Conservation (phyloP, 2,113 vertebrate species). For the Casuarius casuarius region DNA sequence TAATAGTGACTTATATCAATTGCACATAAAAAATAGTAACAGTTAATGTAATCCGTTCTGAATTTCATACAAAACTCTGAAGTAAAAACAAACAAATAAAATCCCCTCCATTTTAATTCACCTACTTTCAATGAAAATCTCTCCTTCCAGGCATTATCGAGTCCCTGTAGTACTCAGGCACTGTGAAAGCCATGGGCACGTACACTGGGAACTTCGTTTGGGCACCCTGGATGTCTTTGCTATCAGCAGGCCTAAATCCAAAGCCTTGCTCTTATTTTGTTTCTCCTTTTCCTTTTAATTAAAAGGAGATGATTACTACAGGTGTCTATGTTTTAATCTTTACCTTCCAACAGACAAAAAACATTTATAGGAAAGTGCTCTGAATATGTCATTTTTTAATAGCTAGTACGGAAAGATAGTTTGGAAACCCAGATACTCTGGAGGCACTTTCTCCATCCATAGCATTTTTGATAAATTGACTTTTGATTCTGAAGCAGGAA, state of each 20-base stretch:
- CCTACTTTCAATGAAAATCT: background rate
- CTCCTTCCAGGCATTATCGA: background rate
- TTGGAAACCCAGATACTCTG: background rate
- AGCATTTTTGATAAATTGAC: background rate
- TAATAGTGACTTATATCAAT: background rate
- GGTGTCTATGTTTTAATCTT: background rate
- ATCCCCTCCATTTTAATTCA: background rate
- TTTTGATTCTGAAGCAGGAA: background rate
- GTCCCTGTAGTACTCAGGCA: background rate
- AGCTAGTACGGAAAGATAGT: background rate
- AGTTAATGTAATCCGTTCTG: background rate
- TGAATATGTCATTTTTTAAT: background rate
- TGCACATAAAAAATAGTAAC: accelerated
- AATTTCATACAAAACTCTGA: background rate
- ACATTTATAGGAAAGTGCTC: background rate
- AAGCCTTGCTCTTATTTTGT: background rate
- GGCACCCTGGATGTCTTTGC: background rate
- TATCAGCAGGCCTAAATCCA: background rate
- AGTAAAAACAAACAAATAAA: background rate
- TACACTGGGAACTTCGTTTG: background rate
- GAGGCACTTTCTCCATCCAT: background rate
- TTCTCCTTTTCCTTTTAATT: background rate
- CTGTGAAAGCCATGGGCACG: background rate
- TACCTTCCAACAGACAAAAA: background rate
- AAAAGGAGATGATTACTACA: background rate